Percentiles rank a stretch among this genome's conserved stretches.
Conservation (phyloP, 2,888 invertebrate species). For the Archips xylosteana region DNA sequence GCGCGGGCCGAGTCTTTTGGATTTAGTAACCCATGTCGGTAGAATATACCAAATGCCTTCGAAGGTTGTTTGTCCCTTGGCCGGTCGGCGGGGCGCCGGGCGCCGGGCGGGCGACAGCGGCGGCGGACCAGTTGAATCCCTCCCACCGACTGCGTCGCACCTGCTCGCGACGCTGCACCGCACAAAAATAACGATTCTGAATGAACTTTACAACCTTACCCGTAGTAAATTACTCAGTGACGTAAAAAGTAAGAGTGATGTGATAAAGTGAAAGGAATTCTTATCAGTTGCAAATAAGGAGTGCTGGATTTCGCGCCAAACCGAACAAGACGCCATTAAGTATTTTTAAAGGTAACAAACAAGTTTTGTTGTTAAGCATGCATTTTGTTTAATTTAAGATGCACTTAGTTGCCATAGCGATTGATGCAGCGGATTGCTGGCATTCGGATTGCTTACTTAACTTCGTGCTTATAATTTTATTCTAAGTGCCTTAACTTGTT, state of each 20-base stretch:
- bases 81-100: constrained; percentile 48
- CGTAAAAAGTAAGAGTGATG: constrained; percentile 70
- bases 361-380: constrained; percentile 31
- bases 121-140: constrained; percentile 67
- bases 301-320: constrained; percentile 48
- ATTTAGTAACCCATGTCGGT: constrained; percentile 8
- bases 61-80: constrained; percentile 55
- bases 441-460: background rate
- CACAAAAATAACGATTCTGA: constrained; percentile 51
- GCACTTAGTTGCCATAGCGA: constrained; percentile 30
- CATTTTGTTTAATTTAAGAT: constrained; percentile 10
- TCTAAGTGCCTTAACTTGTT: background rate
- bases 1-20: background rate
- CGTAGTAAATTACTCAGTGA: constrained; percentile 51
- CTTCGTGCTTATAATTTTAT: background rate
- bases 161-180: constrained; percentile 32
- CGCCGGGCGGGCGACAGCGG: constrained; percentile 49
- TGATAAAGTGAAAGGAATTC: constrained; percentile 72
- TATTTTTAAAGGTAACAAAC: constrained; percentile 34
- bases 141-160: constrained; percentile 58
- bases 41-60: constrained; percentile 51
- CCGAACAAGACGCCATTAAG: constrained; percentile 33
- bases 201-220: constrained; percentile 58
- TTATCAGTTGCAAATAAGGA: constrained; percentile 41
- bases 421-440: constrained; percentile 1